Base-by-base conservation (phyloP, 2,888 invertebrate species). In the Ditylenchus weischeri region DNA sequence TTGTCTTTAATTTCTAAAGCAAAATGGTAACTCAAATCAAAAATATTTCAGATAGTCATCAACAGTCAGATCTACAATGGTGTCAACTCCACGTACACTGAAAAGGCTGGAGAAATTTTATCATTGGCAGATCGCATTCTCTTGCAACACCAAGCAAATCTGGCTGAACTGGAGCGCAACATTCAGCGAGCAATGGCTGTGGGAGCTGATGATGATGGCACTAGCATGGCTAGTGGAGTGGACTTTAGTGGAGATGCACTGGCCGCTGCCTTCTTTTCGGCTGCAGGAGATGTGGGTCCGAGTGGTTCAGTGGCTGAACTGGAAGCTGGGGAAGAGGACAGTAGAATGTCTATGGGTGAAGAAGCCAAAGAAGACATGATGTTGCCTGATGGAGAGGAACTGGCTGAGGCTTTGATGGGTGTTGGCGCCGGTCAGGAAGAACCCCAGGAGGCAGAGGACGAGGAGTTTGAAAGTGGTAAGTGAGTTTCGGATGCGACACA, bases 31-130 rank as follows among this genome's bases (percentile, higher is more conserved):
- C 23, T 18, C 6, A 21, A 43, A 4, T 21, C 36, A n/a, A 48
- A 61, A 23, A 21, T 68, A 50, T 63, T 66, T 29, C 88, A 93
- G 71, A 89, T 98, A 73, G 64, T 64, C 57, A 62, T 64, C 13
- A 82, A 82, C 70, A 75, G 75, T 23, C 64, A 64, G 49, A 67
- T 65, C 11, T 81, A 75, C 75, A 81, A 81, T 69, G 80, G 80
- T 11, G 61, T 71, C 19, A 57, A 64, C 23, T 75, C 73, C n/a
- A 36, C 65, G 21, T 83, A 78, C 70, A 82, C 82, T 4, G 29
- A 43, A 0, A 83, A 82, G 65, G 83, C 83, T 8, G 49, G 58
- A 6, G 81, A 81, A 62, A 79, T 83, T 47, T 54, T 71, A 10
- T 65, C 73, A 0, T 10, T 70, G 59, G 78, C 76, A 4, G 63